These are phyloP conservation scores for Pseudolaguvia tuberculata DNA, from an alignment of 2,113 vertebrate genomes.

Conservation along the genomic window DNA sequence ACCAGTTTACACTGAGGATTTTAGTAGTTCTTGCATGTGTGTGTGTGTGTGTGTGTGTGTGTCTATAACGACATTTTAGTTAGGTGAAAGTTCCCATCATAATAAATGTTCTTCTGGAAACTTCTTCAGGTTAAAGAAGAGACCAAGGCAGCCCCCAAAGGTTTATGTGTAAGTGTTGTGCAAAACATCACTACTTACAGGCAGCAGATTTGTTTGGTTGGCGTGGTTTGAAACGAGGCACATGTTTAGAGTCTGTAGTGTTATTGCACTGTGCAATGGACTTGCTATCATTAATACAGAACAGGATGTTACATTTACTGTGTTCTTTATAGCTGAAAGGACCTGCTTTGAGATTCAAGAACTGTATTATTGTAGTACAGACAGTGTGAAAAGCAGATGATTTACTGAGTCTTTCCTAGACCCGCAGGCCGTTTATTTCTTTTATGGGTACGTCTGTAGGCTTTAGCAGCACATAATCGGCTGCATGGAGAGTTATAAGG, in stretches of 20 bases:
- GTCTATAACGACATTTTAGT: slow-evolving; percentile 18
- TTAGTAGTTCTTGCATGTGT: slow-evolving; percentile 1
- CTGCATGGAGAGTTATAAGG: neutral
- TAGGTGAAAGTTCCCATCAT: slow-evolving; percentile 5
- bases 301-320: neutral
- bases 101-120: slow-evolving; percentile 47
- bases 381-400: neutral
- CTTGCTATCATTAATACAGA: neutral
- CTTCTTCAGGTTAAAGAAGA: slow-evolving; percentile 75
- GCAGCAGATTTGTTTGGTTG: slow-evolving; percentile 10
- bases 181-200: slow-evolving; percentile 9
- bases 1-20: neutral
- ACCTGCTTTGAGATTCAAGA: neutral
- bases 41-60: no score
- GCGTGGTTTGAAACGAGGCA: neutral
- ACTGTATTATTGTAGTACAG: neutral
- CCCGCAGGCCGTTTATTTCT: neutral
- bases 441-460: neutral
- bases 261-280: neutral
- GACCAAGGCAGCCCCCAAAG: slow-evolving; percentile 61
- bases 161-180: slow-evolving; percentile 63
- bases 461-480: neutral
- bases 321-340: neutral
- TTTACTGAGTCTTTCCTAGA: neutral
- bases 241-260: neutral